phyloP scores from a whole-genome alignment of 2,113 vertebrate species.

The Chaetorhynchus papuensis region DNA sequence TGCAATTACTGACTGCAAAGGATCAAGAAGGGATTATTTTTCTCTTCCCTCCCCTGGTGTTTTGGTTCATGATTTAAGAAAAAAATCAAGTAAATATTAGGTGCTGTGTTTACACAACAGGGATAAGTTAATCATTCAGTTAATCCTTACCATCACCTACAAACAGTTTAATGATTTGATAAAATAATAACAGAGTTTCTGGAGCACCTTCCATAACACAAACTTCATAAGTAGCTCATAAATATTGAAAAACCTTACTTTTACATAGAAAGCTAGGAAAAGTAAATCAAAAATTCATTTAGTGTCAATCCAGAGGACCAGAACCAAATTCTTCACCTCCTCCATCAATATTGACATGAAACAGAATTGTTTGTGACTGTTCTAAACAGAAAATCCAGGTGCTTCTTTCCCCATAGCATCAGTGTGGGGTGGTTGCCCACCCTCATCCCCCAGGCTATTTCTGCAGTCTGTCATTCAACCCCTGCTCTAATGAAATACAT shows the following conservation, averaged over 20 bases:
- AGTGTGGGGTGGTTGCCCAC: too few relatives aligned
- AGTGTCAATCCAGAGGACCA: background rate
- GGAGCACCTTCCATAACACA: background rate
- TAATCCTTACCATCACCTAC: background rate
- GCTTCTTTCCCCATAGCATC: background rate
- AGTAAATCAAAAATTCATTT: background rate
- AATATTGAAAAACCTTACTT: background rate
- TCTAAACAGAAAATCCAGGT: background rate
- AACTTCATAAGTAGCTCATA: background rate
- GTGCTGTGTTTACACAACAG: background rate
- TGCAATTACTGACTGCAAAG: background rate
- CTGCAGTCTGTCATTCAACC: background rate
- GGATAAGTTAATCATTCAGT: background rate
- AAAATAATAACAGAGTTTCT: background rate
- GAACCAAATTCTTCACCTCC: background rate
- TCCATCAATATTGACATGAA: background rate
- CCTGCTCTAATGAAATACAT: background rate
- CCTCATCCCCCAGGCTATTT: background rate
- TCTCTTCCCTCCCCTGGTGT: background rate
- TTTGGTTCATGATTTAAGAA: background rate
- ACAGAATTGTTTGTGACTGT: background rate
- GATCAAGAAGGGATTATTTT: background rate
- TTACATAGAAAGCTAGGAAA: background rate
- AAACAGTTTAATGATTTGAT: background rate
- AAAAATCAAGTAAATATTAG: background rate